Evolutionary conservation across 2,113 vertebrate species (phyloP).

Genomic region (Mesembrinibis cayennensis): DNA sequence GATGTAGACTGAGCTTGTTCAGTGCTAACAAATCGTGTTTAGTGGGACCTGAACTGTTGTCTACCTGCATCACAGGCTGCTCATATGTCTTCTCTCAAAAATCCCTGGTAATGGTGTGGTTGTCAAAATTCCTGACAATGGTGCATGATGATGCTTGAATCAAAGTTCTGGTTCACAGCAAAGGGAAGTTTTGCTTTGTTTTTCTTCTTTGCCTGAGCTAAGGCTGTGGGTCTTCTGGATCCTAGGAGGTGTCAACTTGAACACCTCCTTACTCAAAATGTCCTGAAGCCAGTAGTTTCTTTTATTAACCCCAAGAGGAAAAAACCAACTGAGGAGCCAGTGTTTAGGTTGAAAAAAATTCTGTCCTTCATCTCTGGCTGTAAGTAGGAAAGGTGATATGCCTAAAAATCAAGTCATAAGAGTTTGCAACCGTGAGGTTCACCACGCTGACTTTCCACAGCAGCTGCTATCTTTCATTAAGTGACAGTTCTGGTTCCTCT

Average conservation of each 20-base stretch:
- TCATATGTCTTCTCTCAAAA: neutral
- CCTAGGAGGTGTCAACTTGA: neutral
- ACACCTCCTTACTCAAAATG: neutral
- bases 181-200: neutral
- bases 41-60: neutral
- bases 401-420: neutral
- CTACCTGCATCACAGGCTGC: neutral
- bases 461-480: neutral
- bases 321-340: neutral
- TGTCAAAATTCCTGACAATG: neutral
- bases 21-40: neutral
- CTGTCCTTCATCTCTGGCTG: neutral
- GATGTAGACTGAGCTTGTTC: neutral
- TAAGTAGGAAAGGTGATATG: neutral
- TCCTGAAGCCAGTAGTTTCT: neutral
- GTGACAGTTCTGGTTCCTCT: neutral
- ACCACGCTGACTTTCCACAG: neutral
- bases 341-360: neutral
- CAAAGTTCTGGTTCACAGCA: neutral
- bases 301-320: neutral
- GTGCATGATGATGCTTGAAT: neutral
- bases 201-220: neutral
- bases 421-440: neutral
- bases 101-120: fast-evolving
- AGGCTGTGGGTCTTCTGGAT: neutral